Evolutionary conservation across 2,888 invertebrate species (phyloP).

Genomic region (Trichogramma dendrolimi): DNA sequence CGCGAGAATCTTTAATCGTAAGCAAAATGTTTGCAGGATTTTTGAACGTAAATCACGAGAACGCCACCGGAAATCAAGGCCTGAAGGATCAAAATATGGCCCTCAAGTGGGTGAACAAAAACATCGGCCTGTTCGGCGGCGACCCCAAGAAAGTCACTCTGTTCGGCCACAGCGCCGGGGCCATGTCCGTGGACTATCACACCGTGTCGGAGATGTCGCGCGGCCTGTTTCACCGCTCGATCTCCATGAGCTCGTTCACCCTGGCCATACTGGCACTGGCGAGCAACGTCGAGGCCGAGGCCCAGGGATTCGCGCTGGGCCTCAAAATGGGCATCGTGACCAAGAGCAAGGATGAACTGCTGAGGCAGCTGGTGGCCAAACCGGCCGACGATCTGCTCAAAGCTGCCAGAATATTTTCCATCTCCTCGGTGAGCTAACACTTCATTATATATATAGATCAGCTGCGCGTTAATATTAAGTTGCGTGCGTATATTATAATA

Average conservation of each 20-base stretch:
- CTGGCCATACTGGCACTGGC: too few species aligned
- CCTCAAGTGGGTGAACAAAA: conserved; percentile 54
- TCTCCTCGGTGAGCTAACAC: background rate
- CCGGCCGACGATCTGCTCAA: conserved; percentile 25
- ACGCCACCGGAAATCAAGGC: conserved; percentile 32
- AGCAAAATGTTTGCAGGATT: conserved; percentile 18
- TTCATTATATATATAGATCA: background rate
- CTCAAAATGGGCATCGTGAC: conserved; percentile 26
- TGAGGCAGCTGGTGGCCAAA: conserved; percentile 25
- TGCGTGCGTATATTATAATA: too few species aligned
- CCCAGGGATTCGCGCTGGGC: conserved; percentile 23
- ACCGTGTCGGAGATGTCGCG: conserved; percentile 25
- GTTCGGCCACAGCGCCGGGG: conserved; percentile 57
- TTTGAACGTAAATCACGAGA: conserved; percentile 24
- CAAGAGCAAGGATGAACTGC: conserved; percentile 17
- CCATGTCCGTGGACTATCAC: conserved; percentile 33
- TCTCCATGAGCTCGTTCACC: conserved; percentile 28
- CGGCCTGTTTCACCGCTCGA: conserved; percentile 29
- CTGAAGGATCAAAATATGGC: conserved; percentile 54
- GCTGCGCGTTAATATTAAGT: background rate
- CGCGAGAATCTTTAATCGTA: too few species aligned
- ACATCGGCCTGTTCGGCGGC: conserved; percentile 43
- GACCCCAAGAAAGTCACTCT: conserved; percentile 34
- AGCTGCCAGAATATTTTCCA: background rate
- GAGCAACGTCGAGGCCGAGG: conserved; percentile 16